Percentiles rank a stretch among this genome's conserved stretches.
phyloP scores from a whole-genome alignment of 2,888 invertebrate species.

The Caenorhabditis auriculariae region DNA sequence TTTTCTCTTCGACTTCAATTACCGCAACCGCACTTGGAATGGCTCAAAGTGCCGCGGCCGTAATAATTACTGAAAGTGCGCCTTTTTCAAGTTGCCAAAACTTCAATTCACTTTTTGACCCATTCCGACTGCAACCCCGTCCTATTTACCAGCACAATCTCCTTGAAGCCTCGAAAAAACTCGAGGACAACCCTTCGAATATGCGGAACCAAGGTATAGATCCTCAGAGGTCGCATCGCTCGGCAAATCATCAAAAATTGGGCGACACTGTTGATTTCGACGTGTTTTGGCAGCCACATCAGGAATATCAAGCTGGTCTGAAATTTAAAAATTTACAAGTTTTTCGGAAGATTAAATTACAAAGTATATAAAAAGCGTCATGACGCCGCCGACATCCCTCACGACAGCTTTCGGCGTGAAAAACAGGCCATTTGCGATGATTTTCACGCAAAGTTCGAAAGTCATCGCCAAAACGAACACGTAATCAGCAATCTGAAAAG shows the following conservation, averaged over 20 bases:
- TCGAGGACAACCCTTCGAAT: conserved; percentile 99
- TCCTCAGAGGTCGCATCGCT: conserved; percentile 82
- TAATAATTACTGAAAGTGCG: too few species aligned
- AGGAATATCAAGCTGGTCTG: conserved; percentile 91
- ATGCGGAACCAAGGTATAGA: conserved; percentile 96
- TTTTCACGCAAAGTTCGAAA: conserved; percentile 89
- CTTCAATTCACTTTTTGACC: too few species aligned
- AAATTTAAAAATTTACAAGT: conserved; percentile 31
- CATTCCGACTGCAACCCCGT: too few species aligned
- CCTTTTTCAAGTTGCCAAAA: too few species aligned
- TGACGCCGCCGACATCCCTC: conserved; percentile 91
- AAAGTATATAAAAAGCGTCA: conserved; percentile 95
- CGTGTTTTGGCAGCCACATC: conserved; percentile 89
- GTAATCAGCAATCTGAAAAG: conserved; percentile 81
- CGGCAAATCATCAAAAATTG: conserved; percentile 94
- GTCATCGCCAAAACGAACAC: conserved; percentile 98
- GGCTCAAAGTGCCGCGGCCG: too few species aligned
- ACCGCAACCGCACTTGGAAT: too few species aligned
- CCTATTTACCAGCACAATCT: conserved; percentile 85
- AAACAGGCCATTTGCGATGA: conserved; percentile 92
- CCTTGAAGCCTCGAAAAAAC: conserved; percentile 94
- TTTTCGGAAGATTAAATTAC: conserved; percentile 70
- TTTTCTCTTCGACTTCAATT: too few species aligned
- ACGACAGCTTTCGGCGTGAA: conserved; percentile 98
- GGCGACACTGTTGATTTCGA: conserved; percentile 88